These are phyloP conservation scores for Drosophila pruinosa DNA, from an alignment of 1,140 invertebrate genomes.

Conservation along the genomic window DNA sequence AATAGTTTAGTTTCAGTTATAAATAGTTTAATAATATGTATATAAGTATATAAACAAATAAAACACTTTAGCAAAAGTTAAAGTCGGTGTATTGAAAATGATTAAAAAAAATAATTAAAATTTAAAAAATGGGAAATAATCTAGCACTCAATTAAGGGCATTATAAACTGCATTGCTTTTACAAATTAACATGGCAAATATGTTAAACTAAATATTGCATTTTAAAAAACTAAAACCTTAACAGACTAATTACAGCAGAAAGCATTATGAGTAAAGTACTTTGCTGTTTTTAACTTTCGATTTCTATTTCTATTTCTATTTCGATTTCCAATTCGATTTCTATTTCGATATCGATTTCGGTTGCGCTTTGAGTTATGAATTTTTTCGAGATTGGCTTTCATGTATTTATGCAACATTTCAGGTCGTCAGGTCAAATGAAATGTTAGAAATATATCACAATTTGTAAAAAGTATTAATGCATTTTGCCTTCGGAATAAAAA, in stretches of 20 bases:
- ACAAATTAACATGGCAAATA: slow-evolving; percentile 77
- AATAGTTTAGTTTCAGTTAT: slow-evolving; percentile 76
- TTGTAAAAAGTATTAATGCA: slow-evolving; percentile 78
- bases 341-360: not conserved
- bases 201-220: slow-evolving; percentile 71
- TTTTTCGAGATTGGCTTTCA: slow-evolving; percentile 30
- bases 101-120: slow-evolving; percentile 32
- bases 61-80: slow-evolving; percentile 2
- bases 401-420: slow-evolving; percentile 67
- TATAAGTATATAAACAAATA: slow-evolving; percentile 65
- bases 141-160: slow-evolving; percentile 33
- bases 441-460: slow-evolving; percentile 81
- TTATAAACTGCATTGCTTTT: slow-evolving; percentile 62
- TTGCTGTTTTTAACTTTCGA: slow-evolving; percentile 52
- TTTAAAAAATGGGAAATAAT: slow-evolving; percentile 9
- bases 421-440: slow-evolving; percentile 68
- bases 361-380: not conserved
- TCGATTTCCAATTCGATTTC: too few relatives aligned
- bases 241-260: slow-evolving; percentile 48
- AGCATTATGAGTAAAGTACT: slow-evolving; percentile 57
- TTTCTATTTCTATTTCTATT: slow-evolving; percentile 37
- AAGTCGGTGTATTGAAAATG: not conserved
- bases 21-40: slow-evolving; percentile 73
- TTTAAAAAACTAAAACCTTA: slow-evolving; percentile 46
- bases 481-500: slow-evolving; percentile 51